phyloP scores from a whole-genome alignment of 92 coral and sea anemone species.

The Blastomussa wellsi region DNA sequence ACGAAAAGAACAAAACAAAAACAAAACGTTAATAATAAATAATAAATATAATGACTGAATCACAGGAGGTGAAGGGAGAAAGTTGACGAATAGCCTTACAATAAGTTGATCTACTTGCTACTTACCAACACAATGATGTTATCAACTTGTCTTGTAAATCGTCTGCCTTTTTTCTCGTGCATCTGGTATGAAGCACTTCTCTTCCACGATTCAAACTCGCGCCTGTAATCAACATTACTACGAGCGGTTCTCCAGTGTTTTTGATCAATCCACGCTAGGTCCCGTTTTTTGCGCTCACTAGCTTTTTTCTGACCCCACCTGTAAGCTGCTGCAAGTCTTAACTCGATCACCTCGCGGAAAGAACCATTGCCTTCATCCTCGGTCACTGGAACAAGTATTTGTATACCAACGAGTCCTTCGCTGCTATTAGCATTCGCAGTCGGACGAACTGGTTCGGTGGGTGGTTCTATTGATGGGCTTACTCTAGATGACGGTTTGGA shows the following conservation, averaged over 20 bases:
- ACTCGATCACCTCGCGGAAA: slow-evolving; percentile 44
- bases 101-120: not conserved
- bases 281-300: slow-evolving; percentile 27
- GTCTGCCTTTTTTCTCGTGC: slow-evolving; percentile 13
- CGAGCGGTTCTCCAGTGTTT: not conserved
- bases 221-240: not conserved
- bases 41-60: not conserved
- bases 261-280: not conserved
- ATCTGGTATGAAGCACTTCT: slow-evolving; percentile 17
- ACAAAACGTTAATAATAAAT: too few relatives aligned
- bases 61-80: not conserved
- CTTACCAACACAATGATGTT: slow-evolving; percentile 57
- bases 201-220: slow-evolving; percentile 2
- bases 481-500: not conserved
- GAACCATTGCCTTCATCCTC: slow-evolving; percentile 25
- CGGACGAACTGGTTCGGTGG: slow-evolving; percentile 29
- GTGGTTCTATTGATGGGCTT: slow-evolving; percentile 15
- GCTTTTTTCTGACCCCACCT: slow-evolving; percentile 41
- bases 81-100: not conserved
- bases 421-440: slow-evolving; percentile 45
- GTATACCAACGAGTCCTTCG: slow-evolving; percentile 59
- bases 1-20: not conserved
- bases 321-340: slow-evolving; percentile 45
- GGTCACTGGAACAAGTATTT: slow-evolving; percentile 50
- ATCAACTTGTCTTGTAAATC: slow-evolving; percentile 56